Base-by-base conservation (phyloP, 2,888 invertebrate genomes). In the Cremastobaeus sp. region DNA sequence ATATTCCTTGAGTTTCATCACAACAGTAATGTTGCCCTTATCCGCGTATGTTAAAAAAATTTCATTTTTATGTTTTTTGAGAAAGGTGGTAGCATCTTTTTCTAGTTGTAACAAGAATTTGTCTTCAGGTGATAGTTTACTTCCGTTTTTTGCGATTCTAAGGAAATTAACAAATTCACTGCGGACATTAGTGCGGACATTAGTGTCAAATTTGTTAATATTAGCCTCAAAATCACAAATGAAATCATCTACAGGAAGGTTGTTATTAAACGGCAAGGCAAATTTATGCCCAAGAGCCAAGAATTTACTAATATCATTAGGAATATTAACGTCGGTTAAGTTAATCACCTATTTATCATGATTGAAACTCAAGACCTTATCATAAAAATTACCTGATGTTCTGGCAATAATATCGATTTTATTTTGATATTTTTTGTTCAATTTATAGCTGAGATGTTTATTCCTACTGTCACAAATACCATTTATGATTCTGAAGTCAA, bases 161-260 rank as follows among this genome's bases (percentile, higher is more conserved):
- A 54, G 6, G 4, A 50, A 18, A 18, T 54, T 54, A 25, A 5
- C 12, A 18, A 54, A 8, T 15, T 54, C 30, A 30, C 30, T 30
- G 17, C 39, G 25, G 4, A 54, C 3, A 2, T 15, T 25, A 6
- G 28, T 21, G 3, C 12, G 21, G 3, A 17, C 4, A 11, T 25
- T 5, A 25, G 28, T 0, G 5, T 54, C 39, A 21, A 35, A n/a
- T 0, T n/a, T 12, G 9, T 41, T 18, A 11, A 54, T 30, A n/a
- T 18, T 20, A 41, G 15, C 17, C 11, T 54, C 54, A 1, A 41
- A 3, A 9, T 54, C 41, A 30, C 54, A 39, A 8, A 54, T 9
- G 18, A 12, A 54, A 0, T 54, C 41, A 8, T 54, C 41, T 9
- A 54, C 8, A 1, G 54, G 54, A 18, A 54, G n/a, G 12, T 54